Evolutionary conservation across 2,797 vertebrate species (phyloP), one percentile per base, ranked within the genome.

Genomic region (Tenualosa ilisha): DNA sequence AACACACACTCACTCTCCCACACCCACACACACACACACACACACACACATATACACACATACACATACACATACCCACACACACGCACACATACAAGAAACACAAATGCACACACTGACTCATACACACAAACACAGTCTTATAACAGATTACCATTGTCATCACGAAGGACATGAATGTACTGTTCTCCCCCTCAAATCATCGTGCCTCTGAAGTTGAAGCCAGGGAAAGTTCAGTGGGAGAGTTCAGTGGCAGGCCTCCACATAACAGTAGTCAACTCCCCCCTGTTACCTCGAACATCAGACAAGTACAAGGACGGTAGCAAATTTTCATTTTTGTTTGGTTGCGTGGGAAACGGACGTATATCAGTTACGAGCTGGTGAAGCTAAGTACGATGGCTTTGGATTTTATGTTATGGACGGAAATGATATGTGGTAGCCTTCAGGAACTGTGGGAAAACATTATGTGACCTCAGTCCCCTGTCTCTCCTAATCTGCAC

Each of bases 61-160:
- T 24, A 24, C 63, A 65, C 26, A 17, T 26, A 72, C 11, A 40
- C 65, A 72, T 26, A 72, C 65, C 31, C 24, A 31, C 63, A 65
- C 63, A 65, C 63, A 65, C 63, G 12, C 8, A 40, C 68, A 20
- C 31, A 75, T 31, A 40, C 68, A 51, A 51, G 8, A 51, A 51
- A 51, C 31, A 72, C 37, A 72, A 6, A 72, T 31, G n/a, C 65
- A 72, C 65, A 72, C 24, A 40, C 65, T 7, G 26, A 72, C 65
- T 7, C 68, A 72, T 31, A 72, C 68, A 40, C 68, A 72, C 68
- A 91, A 89, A 84, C 82, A 87, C 46, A 63, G 90, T 88, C 90
- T 92, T 81, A 63, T 91, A 91, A 93, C 89, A 92, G 91, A 92
- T 89, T 91, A 87, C 89, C 89, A 87, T 86, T 89, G 92, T 91